phyloP scores from a whole-genome alignment of 2,113 vertebrate genomes.

The Arvicanthis niloticus region DNA sequence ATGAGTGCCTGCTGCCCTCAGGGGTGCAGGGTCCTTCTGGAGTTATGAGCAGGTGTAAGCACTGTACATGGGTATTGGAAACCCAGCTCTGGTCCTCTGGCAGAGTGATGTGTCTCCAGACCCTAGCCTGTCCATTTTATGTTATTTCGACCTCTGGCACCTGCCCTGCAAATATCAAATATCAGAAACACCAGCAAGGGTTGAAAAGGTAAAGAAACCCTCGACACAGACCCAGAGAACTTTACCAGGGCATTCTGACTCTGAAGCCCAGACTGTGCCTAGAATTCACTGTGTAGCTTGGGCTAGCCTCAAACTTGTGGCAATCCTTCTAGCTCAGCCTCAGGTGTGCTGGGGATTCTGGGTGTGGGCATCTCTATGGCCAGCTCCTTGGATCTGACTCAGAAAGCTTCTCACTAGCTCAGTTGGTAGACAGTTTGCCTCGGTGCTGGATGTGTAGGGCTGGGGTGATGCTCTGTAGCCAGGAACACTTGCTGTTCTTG shows the following conservation, averaged over 20 bases:
- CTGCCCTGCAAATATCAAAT: not conserved
- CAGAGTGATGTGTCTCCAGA: not conserved
- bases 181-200: not conserved
- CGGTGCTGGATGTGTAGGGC: too few species aligned
- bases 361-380: too few species aligned
- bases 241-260: not conserved
- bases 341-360: too few species aligned
- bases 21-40: not conserved
- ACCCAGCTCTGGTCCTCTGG: not conserved
- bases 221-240: constrained; percentile 12
- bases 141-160: not conserved
- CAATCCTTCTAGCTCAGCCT: not conserved
- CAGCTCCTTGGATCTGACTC: not conserved
- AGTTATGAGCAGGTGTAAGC: not conserved
- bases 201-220: not conserved
- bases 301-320: not conserved
- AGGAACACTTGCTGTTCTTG: not conserved
- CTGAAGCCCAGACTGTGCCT: not conserved
- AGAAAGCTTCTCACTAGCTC: not conserved
- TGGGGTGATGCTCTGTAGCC: not conserved
- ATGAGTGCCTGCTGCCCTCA: not conserved
- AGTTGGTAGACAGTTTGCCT: not conserved
- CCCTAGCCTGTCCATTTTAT: too few species aligned
- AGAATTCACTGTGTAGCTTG: not conserved
- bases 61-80: not conserved